Conservation (phyloP, 2,797 vertebrate genomes). For the Lacerta agilis region DNA sequence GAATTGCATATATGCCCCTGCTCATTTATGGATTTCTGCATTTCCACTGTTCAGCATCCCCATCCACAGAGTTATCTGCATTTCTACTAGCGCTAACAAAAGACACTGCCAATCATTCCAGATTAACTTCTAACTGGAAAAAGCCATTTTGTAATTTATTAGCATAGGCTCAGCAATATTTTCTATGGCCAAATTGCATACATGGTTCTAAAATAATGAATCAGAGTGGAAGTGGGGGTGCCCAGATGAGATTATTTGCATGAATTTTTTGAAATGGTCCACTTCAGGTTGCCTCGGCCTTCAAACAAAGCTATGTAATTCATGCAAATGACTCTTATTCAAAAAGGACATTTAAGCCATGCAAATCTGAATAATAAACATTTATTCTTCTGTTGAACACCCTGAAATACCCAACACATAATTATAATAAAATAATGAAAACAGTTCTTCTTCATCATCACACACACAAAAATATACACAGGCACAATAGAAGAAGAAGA, state of each 20-base stretch:
- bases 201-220: conserved; percentile 38
- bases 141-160: conserved; percentile 59
- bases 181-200: conserved; percentile 35
- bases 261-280: conserved; percentile 38
- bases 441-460: no score
- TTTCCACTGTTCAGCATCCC: conserved; percentile 32
- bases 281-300: conserved; percentile 24
- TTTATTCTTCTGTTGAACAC: background rate
- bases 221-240: conserved; percentile 1
- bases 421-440: no score
- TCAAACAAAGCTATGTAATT: background rate
- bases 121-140: conserved; percentile 40
- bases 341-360: background rate
- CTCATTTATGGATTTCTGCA: background rate
- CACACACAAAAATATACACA: no score
- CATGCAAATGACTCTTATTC: conserved; percentile 20
- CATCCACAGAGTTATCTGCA: conserved; percentile 39
- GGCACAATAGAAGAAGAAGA: no score
- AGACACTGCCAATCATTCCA: background rate
- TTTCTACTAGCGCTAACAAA: conserved; percentile 25
- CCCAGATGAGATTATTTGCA: background rate
- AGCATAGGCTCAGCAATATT: conserved; percentile 47
- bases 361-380: background rate
- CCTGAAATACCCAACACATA: background rate
- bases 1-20: background rate